These are phyloP conservation scores for Zelleria hepariella DNA, from an alignment of 2,888 invertebrate species.

Conservation along the genomic window DNA sequence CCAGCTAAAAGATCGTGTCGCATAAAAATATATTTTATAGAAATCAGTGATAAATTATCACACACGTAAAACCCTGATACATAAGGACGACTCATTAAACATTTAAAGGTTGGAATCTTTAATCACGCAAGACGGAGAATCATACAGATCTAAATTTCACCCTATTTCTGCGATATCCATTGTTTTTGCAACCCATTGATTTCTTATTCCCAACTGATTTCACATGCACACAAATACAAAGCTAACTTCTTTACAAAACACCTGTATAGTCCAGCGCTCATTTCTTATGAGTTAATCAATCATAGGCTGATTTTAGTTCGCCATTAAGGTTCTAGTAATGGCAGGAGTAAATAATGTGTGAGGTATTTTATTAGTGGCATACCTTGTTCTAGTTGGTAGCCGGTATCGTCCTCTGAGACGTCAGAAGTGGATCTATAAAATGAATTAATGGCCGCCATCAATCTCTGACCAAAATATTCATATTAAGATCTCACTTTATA, in stretches of 20 bases:
- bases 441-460: neutral
- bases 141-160: too few species aligned
- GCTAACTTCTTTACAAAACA: neutral
- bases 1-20: too few species aligned
- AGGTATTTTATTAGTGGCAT: constrained; percentile 4
- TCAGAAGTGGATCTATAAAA: neutral
- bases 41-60: too few species aligned
- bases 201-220: too few species aligned
- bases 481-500: neutral
- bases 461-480: neutral
- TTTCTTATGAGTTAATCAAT: neutral
- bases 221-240: neutral
- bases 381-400: neutral
- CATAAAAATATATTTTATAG: too few species aligned
- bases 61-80: too few species aligned
- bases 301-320: constrained; percentile 1
- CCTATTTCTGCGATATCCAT: too few species aligned
- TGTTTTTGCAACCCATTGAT: too few species aligned
- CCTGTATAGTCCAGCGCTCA: neutral
- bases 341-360: constrained; percentile 3
- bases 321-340: neutral
- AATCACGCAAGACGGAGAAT: too few species aligned
- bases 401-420: neutral
- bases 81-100: too few species aligned
- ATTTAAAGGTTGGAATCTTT: too few species aligned